Base-by-base conservation (phyloP, 2,888 invertebrate species). In the Minunthozetes semirufus region DNA sequence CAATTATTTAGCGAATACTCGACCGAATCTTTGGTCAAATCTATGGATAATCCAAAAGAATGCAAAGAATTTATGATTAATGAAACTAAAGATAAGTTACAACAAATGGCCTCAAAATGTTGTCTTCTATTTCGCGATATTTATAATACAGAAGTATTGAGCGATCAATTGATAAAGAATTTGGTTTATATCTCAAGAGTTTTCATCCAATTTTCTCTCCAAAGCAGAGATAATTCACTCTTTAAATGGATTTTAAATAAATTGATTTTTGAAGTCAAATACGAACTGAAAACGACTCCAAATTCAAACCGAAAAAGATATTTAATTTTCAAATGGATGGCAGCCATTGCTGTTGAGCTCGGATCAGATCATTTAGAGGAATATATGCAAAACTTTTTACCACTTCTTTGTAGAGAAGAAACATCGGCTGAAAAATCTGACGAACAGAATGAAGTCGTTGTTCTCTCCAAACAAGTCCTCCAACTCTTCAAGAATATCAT, bases 291-390 rank as follows among this genome's bases (percentile, higher is more conserved):
- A 61, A 71, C 33, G 15, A 56, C 22, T 53, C 46, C 74, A 13
- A 33, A 77, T 74, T n/a, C 15, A 13, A 42, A 0, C 17, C 15
- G 25, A 70, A 75, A 71, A 91, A 87, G 94, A 79, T 87, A 86
- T 48, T 88, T 90, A 80, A 88, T 91, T 66, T 93, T 94, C 80
- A 90, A 92, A 79, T 93, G 90, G 87, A 88, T 92, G 80, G 90
- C 90, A 27, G 92, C 90, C 17, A 81, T 93, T 0, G 85, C 88
- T 13, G 86, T 89, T 25, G 86, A 88, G 0, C 81, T 93, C 29
- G 66, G 63, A 15, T 22, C 42, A 17, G 71, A 76, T 15, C 61
- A 56, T 9, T 27, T 75, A 48, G 33, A 48, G n/a, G 19, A 63
- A 17, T 75, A 75, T 63, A n/a, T 72, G 9, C 48, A 53, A 6